phyloP scores from a whole-genome alignment of 2,888 invertebrate species.

The Ennomos quercinarius region DNA sequence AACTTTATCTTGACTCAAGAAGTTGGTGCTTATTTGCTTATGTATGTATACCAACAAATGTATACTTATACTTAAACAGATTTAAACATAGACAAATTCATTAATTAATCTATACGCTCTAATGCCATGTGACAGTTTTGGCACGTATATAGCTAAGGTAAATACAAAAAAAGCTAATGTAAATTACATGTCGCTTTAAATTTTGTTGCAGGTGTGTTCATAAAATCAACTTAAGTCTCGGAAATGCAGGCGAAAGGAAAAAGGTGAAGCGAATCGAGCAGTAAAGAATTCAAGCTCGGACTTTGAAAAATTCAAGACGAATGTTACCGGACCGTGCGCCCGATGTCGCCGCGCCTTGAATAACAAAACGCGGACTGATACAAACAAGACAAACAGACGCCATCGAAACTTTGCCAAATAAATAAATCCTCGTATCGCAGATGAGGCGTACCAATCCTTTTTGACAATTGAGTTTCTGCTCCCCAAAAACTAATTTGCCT shows the following conservation, averaged over 20 bases:
- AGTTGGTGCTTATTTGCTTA: not conserved
- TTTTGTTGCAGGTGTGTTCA: too few species aligned
- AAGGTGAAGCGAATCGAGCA: conserved; percentile 24
- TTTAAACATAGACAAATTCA: too few species aligned
- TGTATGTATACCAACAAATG: not conserved
- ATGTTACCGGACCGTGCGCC: conserved; percentile 45
- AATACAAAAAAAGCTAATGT: too few species aligned
- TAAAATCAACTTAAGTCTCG: not conserved
- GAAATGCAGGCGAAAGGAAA: conserved; percentile 16
- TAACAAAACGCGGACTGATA: conserved; percentile 47
- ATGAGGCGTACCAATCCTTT: conserved; percentile 63
- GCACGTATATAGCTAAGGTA: too few species aligned
- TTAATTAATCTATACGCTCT: too few species aligned
- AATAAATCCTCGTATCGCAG: conserved; percentile 48
- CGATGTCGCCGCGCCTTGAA: conserved; percentile 46
- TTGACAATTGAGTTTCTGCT: conserved; percentile 73
- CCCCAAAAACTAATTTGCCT: conserved; percentile 78
- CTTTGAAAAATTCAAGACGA: conserved; percentile 48
- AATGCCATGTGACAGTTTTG: too few species aligned
- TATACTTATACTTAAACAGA: too few species aligned
- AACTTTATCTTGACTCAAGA: not conserved
- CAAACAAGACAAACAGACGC: conserved; percentile 44
- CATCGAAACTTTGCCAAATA: conserved; percentile 47
- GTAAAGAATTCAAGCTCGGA: conserved; percentile 42
- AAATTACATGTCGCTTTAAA: too few species aligned